A percentile compares a stretch with the other conserved stretches of the same genome.
phyloP scores from a whole-genome alignment of 2,113 vertebrate species.

The Nannospalax galili region DNA sequence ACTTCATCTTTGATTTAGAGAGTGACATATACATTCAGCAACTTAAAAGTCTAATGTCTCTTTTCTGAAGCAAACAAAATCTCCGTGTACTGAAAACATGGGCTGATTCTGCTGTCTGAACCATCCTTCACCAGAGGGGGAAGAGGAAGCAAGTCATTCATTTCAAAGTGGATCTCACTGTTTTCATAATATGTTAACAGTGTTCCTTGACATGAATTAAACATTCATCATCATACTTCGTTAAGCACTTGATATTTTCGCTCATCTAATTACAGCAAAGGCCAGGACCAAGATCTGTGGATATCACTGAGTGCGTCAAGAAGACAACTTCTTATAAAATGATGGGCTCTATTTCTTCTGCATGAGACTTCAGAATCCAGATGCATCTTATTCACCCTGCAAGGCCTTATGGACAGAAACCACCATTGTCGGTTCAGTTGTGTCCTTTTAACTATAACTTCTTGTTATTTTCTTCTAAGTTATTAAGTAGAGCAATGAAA shows the following conservation, averaged over 20 bases:
- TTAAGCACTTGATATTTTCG: background rate
- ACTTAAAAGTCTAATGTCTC: background rate
- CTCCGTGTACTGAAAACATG: background rate
- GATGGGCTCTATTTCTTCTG: background rate
- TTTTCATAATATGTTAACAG: background rate
- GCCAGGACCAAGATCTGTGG: background rate
- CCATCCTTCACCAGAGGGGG: background rate
- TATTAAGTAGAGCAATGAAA: background rate
- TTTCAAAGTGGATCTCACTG: background rate
- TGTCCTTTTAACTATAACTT: background rate
- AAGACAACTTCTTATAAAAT: too few relatives aligned
- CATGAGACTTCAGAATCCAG: background rate
- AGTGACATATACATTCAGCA: too few relatives aligned
- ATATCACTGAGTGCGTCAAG: background rate
- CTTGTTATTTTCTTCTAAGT: background rate
- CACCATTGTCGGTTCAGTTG: background rate
- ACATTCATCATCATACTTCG: background rate
- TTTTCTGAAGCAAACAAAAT: background rate
- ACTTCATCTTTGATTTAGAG: too few relatives aligned
- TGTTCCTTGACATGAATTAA: too few relatives aligned
- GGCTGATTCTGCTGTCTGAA: background rate
- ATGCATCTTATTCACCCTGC: background rate
- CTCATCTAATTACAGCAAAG: background rate
- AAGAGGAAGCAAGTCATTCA: accelerated
- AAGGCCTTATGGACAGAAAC: background rate